Base-by-base conservation (phyloP, 1,140 invertebrate species). In the Amyelois transitella region DNA sequence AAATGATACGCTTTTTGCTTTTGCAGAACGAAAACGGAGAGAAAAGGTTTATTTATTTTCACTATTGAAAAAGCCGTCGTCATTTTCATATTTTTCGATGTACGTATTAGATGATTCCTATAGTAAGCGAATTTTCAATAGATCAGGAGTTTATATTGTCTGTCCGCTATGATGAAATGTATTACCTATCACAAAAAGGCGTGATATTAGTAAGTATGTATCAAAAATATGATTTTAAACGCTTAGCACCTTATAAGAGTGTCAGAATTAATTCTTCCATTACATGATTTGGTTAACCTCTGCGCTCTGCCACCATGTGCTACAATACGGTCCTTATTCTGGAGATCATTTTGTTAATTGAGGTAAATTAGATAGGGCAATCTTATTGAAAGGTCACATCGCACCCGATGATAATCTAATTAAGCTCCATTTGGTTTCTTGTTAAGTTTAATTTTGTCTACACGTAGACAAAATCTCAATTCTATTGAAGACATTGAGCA, bases 211-310 rank as follows among this genome's bases (percentile, higher is more conserved):
- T n/a, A n/a, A n/a, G n/a, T n/a, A n/a, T n/a, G n/a, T n/a, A n/a
- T n/a, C n/a, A n/a, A n/a, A n/a, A n/a, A n/a, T n/a, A n/a, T n/a
- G n/a, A n/a, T n/a, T n/a, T n/a, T n/a, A n/a, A n/a, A n/a, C n/a
- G n/a, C n/a, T n/a, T n/a, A n/a, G n/a, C n/a, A n/a, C n/a, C n/a
- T n/a, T n/a, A n/a, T n/a, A n/a, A n/a, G n/a, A n/a, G n/a, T n/a
- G n/a, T n/a, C n/a, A n/a, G n/a, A n/a, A n/a, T n/a, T n/a, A n/a
- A n/a, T n/a, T n/a, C n/a, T n/a, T n/a, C n/a, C n/a, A n/a, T n/a
- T n/a, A n/a, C n/a, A n/a, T n/a, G 72, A 84, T 78, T 80, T 71
- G 66, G 77, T 84, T 81, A 84, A 84, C 28, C 28, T 10, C 10
- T 10, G 28, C 2, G 10, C 10, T 32, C 28, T 6, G 12, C 28